Evolutionary conservation across 1,140 invertebrate genomes (phyloP).

Genomic region (Helicoverpa armigera): DNA sequence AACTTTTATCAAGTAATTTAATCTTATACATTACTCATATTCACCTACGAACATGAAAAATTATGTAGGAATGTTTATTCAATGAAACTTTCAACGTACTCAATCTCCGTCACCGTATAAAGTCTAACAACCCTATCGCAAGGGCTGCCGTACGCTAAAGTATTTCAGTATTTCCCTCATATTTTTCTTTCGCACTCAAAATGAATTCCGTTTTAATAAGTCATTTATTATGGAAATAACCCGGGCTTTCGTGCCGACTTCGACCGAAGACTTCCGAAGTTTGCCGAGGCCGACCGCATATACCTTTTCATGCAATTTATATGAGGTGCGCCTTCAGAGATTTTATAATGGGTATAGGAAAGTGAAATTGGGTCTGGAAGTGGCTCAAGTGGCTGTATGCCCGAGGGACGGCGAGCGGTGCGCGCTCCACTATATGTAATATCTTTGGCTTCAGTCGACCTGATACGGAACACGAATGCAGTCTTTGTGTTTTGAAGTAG

Average conservation of each 20-base stretch:
- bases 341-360: constrained; percentile 40
- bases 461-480: constrained; percentile 5
- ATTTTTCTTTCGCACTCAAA: constrained; percentile 48
- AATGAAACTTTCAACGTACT: background rate
- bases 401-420: background rate
- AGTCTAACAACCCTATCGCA: constrained; percentile 9
- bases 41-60: too few species aligned
- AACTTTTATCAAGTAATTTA: background rate
- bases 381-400: constrained; percentile 12
- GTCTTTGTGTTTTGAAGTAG: background rate
- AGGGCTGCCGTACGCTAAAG: background rate
- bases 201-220: constrained; percentile 42
- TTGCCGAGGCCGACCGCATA: constrained; percentile 6
- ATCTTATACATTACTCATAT: background rate
- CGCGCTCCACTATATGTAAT: background rate
- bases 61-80: too few species aligned
- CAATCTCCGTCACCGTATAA: constrained; percentile 4
- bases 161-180: constrained; percentile 35
- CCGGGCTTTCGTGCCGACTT: constrained; percentile 12
- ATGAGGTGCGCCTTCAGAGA: constrained; percentile 29
- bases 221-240: constrained; percentile 47
- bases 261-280: constrained; percentile 12
- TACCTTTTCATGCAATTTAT: constrained; percentile 37
- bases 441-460: constrained; percentile 29
- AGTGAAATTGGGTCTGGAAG: constrained; percentile 34